Evolutionary conservation across 2,888 invertebrate species (phyloP), one percentile per base, ranked within the genome.

Genomic region (Griposia aprilina): DNA sequence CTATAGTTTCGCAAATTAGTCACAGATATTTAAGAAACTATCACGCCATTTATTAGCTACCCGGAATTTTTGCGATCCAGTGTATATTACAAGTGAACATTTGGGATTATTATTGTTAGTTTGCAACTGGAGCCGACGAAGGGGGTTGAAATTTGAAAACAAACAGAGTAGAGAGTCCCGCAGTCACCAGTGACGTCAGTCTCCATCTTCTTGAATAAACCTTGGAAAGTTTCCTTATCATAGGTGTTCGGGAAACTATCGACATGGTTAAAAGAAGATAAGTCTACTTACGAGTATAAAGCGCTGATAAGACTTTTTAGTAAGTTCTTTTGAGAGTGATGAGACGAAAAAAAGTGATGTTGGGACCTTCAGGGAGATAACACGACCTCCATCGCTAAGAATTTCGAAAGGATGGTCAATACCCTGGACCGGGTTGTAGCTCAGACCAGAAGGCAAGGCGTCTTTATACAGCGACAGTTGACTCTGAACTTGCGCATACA

Each of bases 171-270:
- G 20, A 97, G 90, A 23, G 97, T 97, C 88, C 98, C 98, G 87
- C 98, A 98, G 91, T 97, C 97, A 68, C 98, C 98, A 65, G 97
- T 97, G 52, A 98, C 97, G 57, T 98, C 97, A 85, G 97, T 97
- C 94, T 98, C 98, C 97, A 98, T 97, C 83, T 97, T 97, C 86
- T 97, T 97, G 95, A 97, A 98, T 73, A 97, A 95, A 3, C 97
- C 98, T 88, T 96, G 97, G 48, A 96, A 92, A 17, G 94, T 92
- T 76, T 95, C 91, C 76, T 94, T 93, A 59, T 97, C 94, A 70
- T 95, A 97, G 77, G 92, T 93, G 90, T 97, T 97, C 78, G 96
- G 93, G 55, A 94, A 91, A 84, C 95, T 96, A 63, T 96, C 93
- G 65, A 97, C 95, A 65, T 95, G 93, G 85, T 97, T 97, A 90